phyloP scores from a whole-genome alignment of 2,113 vertebrate species.

The Ranitomeya imitator region DNA sequence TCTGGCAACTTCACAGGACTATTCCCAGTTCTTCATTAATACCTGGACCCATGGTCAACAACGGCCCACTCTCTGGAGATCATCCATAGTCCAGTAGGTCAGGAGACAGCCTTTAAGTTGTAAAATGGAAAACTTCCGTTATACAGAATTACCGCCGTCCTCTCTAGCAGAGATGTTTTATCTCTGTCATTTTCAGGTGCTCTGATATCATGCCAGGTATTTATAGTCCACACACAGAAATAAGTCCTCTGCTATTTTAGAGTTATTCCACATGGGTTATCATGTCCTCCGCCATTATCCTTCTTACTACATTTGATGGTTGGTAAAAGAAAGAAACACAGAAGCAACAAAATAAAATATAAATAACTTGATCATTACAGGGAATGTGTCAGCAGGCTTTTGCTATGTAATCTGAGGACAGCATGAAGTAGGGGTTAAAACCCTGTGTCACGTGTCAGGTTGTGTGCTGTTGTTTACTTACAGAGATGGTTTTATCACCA shows the following conservation, averaged over 20 bases:
- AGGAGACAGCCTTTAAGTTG: not conserved
- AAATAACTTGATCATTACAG: too few relatives aligned
- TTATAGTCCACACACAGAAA: too few relatives aligned
- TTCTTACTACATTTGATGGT: not conserved
- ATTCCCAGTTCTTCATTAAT: not conserved
- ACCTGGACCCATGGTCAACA: constrained; percentile 11
- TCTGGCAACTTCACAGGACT: constrained; percentile 3
- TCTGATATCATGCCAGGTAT: too few relatives aligned
- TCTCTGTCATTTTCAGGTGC: too few relatives aligned
- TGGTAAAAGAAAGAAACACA: not conserved
- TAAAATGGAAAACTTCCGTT: not conserved
- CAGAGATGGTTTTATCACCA: too few relatives aligned
- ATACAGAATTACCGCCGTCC: not conserved
- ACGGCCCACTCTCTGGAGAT: not conserved
- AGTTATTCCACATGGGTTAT: not conserved
- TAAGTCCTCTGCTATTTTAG: not conserved
- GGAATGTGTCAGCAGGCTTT: too few relatives aligned
- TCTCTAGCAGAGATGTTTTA: too few relatives aligned
- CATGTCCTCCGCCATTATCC: not conserved
- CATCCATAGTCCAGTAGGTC: not conserved
- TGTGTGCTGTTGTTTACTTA: too few relatives aligned
- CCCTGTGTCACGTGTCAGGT: too few relatives aligned
- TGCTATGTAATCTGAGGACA: too few relatives aligned
- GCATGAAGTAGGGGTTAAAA: too few relatives aligned
- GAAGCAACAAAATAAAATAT: not conserved